Percentiles rank a stretch among this genome's conserved stretches.
phyloP scores from a whole-genome alignment of 2,113 vertebrate species.

The Motacilla tschutschensis region DNA sequence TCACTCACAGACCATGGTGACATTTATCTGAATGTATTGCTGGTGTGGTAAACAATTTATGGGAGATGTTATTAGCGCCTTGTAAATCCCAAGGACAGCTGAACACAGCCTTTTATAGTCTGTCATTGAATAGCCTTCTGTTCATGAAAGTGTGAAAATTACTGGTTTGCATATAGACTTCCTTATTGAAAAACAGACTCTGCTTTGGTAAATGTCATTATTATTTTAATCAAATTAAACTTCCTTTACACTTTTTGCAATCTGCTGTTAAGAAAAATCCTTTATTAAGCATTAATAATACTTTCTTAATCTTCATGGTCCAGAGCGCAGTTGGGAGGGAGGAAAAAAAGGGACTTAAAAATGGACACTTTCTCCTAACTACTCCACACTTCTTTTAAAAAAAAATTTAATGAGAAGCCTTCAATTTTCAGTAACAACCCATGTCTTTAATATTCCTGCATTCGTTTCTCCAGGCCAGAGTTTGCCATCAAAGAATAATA shows the following conservation, averaged over 20 bases:
- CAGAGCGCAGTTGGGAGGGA: background rate
- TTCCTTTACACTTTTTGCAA: background rate
- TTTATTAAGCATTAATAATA: conserved; percentile 28
- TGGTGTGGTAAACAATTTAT: conserved; percentile 12
- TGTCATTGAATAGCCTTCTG: conserved; percentile 1
- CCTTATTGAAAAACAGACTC: conserved; percentile 16
- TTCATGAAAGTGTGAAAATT: conserved; percentile 43
- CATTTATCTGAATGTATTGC: conserved; percentile 37
- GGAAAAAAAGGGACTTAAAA: background rate
- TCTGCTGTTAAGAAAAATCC: background rate
- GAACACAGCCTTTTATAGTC: conserved; percentile 11
- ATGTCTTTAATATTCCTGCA: background rate
- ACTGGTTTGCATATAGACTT: conserved; percentile 1
- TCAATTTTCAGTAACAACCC: background rate
- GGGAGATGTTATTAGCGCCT: background rate
- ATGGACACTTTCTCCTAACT: background rate
- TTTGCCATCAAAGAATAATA: conserved; percentile 9
- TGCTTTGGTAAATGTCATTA: conserved; percentile 33
- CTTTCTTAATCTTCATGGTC: conserved; percentile 5
- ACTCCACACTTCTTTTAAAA: background rate
- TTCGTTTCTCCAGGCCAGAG: background rate
- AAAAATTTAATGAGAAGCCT: conserved; percentile 15
- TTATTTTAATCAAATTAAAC: conserved; percentile 45
- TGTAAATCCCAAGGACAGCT: background rate
- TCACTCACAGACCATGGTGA: background rate